Percentiles rank a stretch among this genome's conserved stretches.
These are phyloP conservation scores for Cryptotermes secundus DNA, from an alignment of 1,140 invertebrate genomes.

Conservation along the genomic window DNA sequence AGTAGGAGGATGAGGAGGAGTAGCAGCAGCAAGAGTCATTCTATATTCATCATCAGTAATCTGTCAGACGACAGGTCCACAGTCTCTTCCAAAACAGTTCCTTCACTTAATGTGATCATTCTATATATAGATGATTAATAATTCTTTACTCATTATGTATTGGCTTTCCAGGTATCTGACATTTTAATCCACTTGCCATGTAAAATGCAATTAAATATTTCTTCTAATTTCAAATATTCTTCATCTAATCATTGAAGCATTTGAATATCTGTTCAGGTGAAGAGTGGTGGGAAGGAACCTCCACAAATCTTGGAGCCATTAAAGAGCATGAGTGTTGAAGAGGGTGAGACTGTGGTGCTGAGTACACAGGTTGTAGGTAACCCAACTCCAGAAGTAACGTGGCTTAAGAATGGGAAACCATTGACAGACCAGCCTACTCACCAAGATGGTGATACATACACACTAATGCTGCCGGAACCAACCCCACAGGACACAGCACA, in stretches of 20 bases:
- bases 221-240: background rate
- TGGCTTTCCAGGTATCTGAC: too few species aligned
- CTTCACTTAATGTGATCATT: too few species aligned
- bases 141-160: too few species aligned
- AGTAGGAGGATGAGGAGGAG: too few species aligned
- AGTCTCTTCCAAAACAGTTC: too few species aligned
- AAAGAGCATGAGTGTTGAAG: slow-evolving; percentile 68
- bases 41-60: too few species aligned
- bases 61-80: too few species aligned
- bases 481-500: slow-evolving; percentile 67
- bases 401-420: slow-evolving; percentile 76
- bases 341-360: slow-evolving; percentile 74
- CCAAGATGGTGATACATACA: slow-evolving; percentile 67
- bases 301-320: slow-evolving; percentile 80
- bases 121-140: too few species aligned
- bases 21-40: too few species aligned
- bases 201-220: too few species aligned
- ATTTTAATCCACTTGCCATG: too few species aligned
- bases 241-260: background rate
- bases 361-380: slow-evolving; percentile 77
- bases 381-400: slow-evolving; percentile 74
- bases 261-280: slow-evolving; percentile 46
- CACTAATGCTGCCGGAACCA: slow-evolving; percentile 63
- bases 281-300: slow-evolving; percentile 71
- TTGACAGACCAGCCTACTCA: slow-evolving; percentile 51